Percentiles rank a stretch among this genome's conserved stretches.
These are phyloP conservation scores for Patella vulgata DNA, from an alignment of 1,140 invertebrate genomes.

Conservation along the genomic window DNA sequence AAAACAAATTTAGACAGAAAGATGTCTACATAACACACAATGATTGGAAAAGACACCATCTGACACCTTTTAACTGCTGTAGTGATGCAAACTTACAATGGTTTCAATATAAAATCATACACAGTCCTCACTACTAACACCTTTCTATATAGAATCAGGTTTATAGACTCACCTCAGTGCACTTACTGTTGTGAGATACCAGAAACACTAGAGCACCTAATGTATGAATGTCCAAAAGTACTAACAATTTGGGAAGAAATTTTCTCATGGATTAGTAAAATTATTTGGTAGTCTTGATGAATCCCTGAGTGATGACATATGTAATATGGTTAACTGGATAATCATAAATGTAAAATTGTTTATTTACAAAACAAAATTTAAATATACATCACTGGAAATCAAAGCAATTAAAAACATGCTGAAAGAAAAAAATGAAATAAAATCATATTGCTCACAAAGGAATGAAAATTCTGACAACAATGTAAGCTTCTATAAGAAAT, in stretches of 20 bases:
- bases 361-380: too few species aligned
- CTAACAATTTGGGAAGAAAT: background rate
- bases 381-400: too few species aligned
- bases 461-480: too few species aligned
- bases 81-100: background rate
- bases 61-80: background rate
- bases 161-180: background rate
- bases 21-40: background rate
- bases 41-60: background rate
- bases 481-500: too few species aligned
- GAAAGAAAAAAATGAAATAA: too few species aligned
- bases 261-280: background rate
- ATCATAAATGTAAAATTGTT: too few species aligned
- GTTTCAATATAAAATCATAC: slow-evolving; percentile 5
- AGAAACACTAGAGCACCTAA: background rate
- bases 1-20: background rate
- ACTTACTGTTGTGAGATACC: background rate
- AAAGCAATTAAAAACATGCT: too few species aligned
- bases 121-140: slow-evolving; percentile 2
- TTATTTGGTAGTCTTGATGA: too few species aligned
- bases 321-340: too few species aligned
- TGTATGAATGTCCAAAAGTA: background rate
- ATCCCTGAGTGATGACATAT: too few species aligned
- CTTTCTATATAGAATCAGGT: slow-evolving; percentile 1
- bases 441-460: too few species aligned